These are phyloP conservation scores for Argyra leucocephala DNA, from an alignment of 2,888 invertebrate genomes.

Conservation along the genomic window DNA sequence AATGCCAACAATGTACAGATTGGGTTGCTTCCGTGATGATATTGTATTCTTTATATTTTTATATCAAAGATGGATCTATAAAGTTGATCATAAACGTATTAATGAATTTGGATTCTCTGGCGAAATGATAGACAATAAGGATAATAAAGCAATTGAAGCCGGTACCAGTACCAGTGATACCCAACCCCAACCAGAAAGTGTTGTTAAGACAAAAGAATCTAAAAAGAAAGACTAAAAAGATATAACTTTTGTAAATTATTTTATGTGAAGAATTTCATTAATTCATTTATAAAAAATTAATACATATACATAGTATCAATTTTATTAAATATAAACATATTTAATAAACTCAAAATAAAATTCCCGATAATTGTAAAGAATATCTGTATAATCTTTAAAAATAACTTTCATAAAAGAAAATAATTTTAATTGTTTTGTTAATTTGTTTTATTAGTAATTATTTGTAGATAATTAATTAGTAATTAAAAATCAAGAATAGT, in stretches of 20 bases:
- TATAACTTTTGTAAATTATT: background rate
- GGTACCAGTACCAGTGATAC: background rate
- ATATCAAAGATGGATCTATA: constrained; percentile 98
- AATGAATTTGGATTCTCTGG: constrained; percentile 98
- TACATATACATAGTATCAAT: background rate
- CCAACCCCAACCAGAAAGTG: background rate
- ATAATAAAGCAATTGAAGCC: constrained; percentile 20
- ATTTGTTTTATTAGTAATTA: background rate
- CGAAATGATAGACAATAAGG: constrained; percentile 55
- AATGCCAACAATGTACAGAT: constrained; percentile 97
- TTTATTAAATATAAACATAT: background rate
- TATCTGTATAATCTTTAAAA: background rate
- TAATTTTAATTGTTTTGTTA: background rate
- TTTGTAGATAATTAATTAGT: background rate
- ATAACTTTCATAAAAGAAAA: background rate
- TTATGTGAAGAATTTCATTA: background rate
- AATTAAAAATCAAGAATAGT: background rate
- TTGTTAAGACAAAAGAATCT: background rate
- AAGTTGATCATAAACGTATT: constrained; percentile 84
- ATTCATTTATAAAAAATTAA: background rate
- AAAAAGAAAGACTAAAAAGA: background rate
- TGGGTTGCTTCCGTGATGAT: constrained; percentile 97
- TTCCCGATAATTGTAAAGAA: background rate
- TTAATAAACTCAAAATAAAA: background rate
- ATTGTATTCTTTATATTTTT: constrained; percentile 98